Evolutionary conservation across 2,888 invertebrate genomes (phyloP), one percentile per base, ranked within the genome.

Genomic region (Cryptus armator): DNA sequence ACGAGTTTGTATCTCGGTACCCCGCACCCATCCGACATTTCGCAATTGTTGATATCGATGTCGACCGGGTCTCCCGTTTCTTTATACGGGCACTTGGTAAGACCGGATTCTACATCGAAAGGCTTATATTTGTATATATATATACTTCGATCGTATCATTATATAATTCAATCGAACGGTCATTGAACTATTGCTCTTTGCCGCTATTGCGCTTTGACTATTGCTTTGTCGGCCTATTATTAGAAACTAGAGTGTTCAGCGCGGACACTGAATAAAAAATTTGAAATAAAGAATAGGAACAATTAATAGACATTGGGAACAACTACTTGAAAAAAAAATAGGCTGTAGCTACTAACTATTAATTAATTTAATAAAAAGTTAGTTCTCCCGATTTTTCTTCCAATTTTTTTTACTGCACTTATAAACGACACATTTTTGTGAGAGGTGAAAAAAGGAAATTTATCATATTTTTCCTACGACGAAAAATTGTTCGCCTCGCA

Each of bases 31-130:
- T 68, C 51, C 56, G 43, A 71, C 37, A 46, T 85, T 82, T 85
- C 82, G 82, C 85, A 85, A 85, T 85, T 79, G 85, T 76, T 14
- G 82, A 82, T 85, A 85, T 79, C 85, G 85, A 68, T 85, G 82
- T 59, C 82, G 29, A 71, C 75, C 56, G 66, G 79, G 79, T 82
- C 78, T 85, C 82, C n/a, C 75, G 82, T 85, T 82, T 81, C 85
- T 82, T 76, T 24, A 19, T 53, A 48, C 70, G 12, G 37, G 10
- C 24, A 76, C 72, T 74, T 68, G 75, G 78, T 71, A 62, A 71
- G 79, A 85, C 85, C 79, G 82, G 85, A 85, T 82, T 85, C 71
- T 59, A 32, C 71, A n/a, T 67, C 24, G 79, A 82, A 79, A 79
- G 75, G 64, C 46, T 48, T 16, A 48, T 51, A 32, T 53, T 44